These are phyloP conservation scores for Polylopha cassiicola DNA, from an alignment of 2,888 invertebrate genomes.

Conservation along the genomic window DNA sequence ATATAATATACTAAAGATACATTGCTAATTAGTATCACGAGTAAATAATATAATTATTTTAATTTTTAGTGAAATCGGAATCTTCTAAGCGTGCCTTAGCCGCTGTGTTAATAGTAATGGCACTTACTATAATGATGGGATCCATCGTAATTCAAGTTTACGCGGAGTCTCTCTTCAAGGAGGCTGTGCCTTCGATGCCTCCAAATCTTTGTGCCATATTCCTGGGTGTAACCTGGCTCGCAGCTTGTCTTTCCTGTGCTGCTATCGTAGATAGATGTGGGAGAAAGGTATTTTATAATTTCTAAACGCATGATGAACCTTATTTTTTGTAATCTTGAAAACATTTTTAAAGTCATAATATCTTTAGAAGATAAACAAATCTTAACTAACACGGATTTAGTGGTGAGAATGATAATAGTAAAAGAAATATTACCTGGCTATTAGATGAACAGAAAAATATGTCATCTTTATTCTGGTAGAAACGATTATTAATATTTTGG, in stretches of 20 bases:
- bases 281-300: slow-evolving; percentile 48
- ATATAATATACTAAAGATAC: no score
- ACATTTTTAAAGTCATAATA: no score
- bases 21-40: no score
- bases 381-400: no score
- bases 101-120: slow-evolving; percentile 45
- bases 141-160: slow-evolving; percentile 61
- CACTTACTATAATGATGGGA: slow-evolving; percentile 56
- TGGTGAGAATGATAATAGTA: no score
- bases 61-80: slow-evolving; percentile 46
- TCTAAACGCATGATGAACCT: not conserved
- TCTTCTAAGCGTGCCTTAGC: slow-evolving; percentile 49
- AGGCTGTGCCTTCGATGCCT: slow-evolving; percentile 58
- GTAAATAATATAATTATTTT: not conserved
- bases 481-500: no score
- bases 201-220: slow-evolving; percentile 58
- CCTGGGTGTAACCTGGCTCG: slow-evolving; percentile 49
- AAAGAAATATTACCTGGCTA: no score
- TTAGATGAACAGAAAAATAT: no score
- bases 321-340: no score
- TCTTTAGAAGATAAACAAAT: no score
- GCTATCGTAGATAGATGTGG: slow-evolving; percentile 52
- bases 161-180: slow-evolving; percentile 59
- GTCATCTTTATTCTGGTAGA: no score
- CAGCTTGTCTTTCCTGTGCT: slow-evolving; percentile 47